Conservation (phyloP, 2,888 invertebrate species). For the Microctonus aethiopoides region DNA sequence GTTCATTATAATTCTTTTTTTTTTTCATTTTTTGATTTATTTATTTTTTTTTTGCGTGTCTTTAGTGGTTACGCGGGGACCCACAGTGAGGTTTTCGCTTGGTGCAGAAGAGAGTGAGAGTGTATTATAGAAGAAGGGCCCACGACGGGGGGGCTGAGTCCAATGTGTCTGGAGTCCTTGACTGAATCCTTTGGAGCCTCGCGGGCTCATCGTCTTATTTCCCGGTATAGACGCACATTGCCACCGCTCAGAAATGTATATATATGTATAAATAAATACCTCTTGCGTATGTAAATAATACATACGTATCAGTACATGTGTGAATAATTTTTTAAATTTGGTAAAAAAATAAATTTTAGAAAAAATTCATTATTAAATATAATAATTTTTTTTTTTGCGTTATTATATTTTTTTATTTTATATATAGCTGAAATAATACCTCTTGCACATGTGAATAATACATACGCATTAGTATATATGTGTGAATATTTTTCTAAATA, state of each 20-base stretch:
- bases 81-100: background rate
- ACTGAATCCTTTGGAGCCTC: slow-evolving; percentile 50
- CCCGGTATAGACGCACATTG: background rate
- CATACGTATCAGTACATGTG: too few species aligned
- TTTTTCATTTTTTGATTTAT: background rate
- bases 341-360: too few species aligned
- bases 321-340: too few species aligned
- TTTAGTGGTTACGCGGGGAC: background rate
- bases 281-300: background rate
- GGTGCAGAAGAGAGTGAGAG: slow-evolving; percentile 1
- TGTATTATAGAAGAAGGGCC: too few species aligned
- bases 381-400: too few species aligned
- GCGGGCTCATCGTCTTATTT: slow-evolving; percentile 20
- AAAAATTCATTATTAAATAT: too few species aligned
- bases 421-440: too few species aligned
- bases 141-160: slow-evolving; percentile 48
- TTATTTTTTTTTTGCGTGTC: background rate
- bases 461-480: too few species aligned
- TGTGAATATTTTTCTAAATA: too few species aligned
- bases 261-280: slow-evolving; percentile 4
- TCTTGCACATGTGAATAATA: too few species aligned
- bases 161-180: slow-evolving; percentile 59
- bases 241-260: slow-evolving; percentile 4
- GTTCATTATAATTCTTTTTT: too few species aligned
- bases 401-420: too few species aligned